Evolutionary conservation across 1,140 invertebrate species (phyloP), one percentile per base, ranked within the genome.

Genomic region (Drosophila oshimai): DNA sequence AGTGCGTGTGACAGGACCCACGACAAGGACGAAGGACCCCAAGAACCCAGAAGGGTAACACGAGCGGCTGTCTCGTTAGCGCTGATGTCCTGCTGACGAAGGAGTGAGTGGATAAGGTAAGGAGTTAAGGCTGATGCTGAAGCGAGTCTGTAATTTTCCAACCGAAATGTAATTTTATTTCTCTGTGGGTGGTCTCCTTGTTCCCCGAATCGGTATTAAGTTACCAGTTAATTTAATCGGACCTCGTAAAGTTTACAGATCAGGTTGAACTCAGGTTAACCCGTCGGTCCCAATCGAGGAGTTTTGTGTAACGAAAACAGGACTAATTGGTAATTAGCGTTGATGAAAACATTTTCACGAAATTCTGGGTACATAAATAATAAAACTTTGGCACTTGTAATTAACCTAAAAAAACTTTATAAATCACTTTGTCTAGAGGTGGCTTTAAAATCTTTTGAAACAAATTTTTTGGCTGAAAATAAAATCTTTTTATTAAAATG

Each of bases 61-160:
- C 36, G 79, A 84, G 68, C 62, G 42, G 54, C 15, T 46, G 34
- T 44, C 79, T 78, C 54, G 53, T 83, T 78, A 70, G 39, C 39
- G 24, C 15, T 55, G 47, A 51, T 12, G 13, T 34, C 9, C 36
- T n/a, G n/a, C 15, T 12, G 20, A 12, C 5, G 5, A 20, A 6
- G 29, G 7, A 34, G 7, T 24, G 10, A 0, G 13, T 31, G 29
- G 22, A 10, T 12, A 39, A 28, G 55, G 10, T 22, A 49, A 50
- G 13, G 67, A 65, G 58, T 50, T 42, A 39, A 36, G 24, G 24
- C 18, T 33, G 36, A 31, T 22, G 37, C n/a, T 22, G 26, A 41
- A 47, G 50, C 24, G 28, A 49, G 41, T 42, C 41, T 34, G 49
- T 36, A 80, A 67, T 80, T 71, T 75, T 31, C 49, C 24, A 53